These are phyloP conservation scores for Myotis findleyi DNA, from an alignment of 2,797 vertebrate species.

Conservation along the genomic window DNA sequence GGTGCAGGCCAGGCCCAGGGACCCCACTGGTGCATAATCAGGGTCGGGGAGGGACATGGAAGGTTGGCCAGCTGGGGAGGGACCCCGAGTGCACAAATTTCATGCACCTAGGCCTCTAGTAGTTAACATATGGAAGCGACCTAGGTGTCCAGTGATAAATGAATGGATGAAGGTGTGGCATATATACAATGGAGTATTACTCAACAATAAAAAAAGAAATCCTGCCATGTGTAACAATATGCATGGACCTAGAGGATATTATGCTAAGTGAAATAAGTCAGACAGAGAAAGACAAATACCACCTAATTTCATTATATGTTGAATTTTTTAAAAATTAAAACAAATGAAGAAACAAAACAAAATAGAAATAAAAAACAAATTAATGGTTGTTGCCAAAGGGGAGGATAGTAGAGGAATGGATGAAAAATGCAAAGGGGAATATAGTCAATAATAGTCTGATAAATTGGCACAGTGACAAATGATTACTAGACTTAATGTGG, in stretches of 20 bases:
- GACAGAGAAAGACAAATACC: neutral
- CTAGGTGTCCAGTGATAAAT: neutral
- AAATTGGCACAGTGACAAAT: neutral
- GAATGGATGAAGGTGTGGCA: neutral
- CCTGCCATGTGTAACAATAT: neutral
- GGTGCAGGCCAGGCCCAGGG: no score
- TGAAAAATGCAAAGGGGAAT: neutral
- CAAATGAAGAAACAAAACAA: neutral
- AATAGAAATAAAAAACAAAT: neutral
- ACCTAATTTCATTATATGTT: neutral
- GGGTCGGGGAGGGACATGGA: no score
- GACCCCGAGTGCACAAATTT: no score
- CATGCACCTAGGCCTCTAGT: neutral
- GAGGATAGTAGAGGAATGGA: neutral
- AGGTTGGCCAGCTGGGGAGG: no score
- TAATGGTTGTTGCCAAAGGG: neutral
- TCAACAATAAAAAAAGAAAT: neutral
- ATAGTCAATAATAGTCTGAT: neutral
- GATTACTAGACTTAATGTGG: neutral
- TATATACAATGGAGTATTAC: neutral
- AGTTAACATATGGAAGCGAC: neutral
- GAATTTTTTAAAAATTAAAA: neutral
- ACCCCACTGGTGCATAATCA: no score
- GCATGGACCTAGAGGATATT: neutral
- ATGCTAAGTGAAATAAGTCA: neutral